Percentiles rank a stretch among this genome's conserved stretches.
Conservation (phyloP, 2,888 invertebrate species). For the Linnaemya tessellans region DNA sequence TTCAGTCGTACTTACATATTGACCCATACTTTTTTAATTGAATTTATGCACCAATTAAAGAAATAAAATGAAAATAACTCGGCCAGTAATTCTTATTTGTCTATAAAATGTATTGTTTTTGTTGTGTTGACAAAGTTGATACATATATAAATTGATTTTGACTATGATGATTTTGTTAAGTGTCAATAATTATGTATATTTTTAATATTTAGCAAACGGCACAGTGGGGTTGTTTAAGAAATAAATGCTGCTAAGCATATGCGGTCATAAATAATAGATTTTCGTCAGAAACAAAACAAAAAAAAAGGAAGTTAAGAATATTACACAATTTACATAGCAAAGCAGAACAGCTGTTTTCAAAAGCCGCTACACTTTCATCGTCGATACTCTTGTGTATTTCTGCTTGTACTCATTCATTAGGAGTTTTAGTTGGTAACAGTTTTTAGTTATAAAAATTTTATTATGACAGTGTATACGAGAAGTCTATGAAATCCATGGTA, state of each 20-base stretch:
- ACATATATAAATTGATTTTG: slow-evolving; percentile 3
- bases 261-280: too few relatives aligned
- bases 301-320: too few relatives aligned
- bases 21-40: not conserved
- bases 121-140: not conserved
- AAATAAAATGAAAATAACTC: slow-evolving; percentile 74
- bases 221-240: not conserved
- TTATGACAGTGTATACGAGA: too few relatives aligned
- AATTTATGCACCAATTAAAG: slow-evolving; percentile 56
- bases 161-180: not conserved
- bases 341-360: too few relatives aligned
- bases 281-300: too few relatives aligned
- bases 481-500: too few relatives aligned
- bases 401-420: too few relatives aligned
- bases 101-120: slow-evolving; percentile 3
- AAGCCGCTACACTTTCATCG: too few relatives aligned
- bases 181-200: not conserved
- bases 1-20: slow-evolving; percentile 59
- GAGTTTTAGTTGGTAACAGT: too few relatives aligned
- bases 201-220: not conserved
- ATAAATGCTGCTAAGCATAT: not conserved
- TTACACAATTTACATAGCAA: too few relatives aligned
- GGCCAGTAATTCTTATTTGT: slow-evolving; percentile 71
- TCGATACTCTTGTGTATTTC: too few relatives aligned
- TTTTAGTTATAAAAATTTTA: too few relatives aligned